Evolutionary conservation across 2,797 vertebrate genomes (phyloP), one percentile per base, ranked within the genome.

Genomic region (Alauda arvensis): DNA sequence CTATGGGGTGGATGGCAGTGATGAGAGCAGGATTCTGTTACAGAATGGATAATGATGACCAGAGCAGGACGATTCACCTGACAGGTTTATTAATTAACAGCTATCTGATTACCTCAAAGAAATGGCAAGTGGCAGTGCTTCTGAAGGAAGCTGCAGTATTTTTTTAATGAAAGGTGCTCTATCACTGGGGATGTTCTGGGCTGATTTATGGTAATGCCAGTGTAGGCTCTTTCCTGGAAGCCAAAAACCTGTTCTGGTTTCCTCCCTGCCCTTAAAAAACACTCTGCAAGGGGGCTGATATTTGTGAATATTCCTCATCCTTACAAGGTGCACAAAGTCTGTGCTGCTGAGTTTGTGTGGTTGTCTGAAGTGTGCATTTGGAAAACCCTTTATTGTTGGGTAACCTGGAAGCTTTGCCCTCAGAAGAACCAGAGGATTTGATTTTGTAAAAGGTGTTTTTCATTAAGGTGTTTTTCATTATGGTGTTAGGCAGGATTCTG

Each of bases 81-180:
- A 98, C 98, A 98, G 98, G 97, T 98, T 98, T 98, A 98, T 99
- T 99, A 98, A 99, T 99, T 98, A 99, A 98, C 98, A 46, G 97
- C 97, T 97, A 98, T 98, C 98, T 95, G 95, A 97, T 99, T 98
- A 98, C 98, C 97, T 96, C 96, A 97, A 97, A 88, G 93, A 91
- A 92, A 94, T 88, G 90, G 95, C 92, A 80, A 80, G 93, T 70
- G 91, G 95, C 95, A 76, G 90, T 66, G 59, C 57, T 92, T 79
- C 88, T 67, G 88, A 81, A 86, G 91, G 92, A 59, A 86, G 57
- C 71, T 18, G 82, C 63, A 46, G 81, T 60, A 19, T 76, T 87
- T 87, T 89, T 83, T 93, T 75, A 92, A 87, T 63, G 90, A 72
- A 95, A 85, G 85, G 42, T 34, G 88, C 86, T 77, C 31, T 45